These are phyloP conservation scores for Apamea anceps DNA, from an alignment of 2,888 invertebrate species.

Conservation along the genomic window DNA sequence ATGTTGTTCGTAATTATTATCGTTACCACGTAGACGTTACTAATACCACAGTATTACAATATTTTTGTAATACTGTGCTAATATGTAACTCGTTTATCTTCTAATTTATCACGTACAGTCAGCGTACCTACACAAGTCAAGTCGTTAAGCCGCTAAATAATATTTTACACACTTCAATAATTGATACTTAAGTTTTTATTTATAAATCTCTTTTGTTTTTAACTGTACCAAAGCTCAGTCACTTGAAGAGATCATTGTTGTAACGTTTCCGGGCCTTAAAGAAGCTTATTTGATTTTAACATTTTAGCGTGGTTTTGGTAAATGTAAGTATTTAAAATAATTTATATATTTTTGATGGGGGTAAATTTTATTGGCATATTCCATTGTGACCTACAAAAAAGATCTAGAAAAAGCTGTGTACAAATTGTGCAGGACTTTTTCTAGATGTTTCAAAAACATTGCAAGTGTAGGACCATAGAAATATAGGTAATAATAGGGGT, in stretches of 20 bases:
- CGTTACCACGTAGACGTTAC: background rate
- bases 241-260: background rate
- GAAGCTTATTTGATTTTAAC: background rate
- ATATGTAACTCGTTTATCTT: no score
- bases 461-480: background rate
- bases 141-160: background rate
- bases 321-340: background rate
- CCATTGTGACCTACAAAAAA: background rate
- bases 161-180: background rate
- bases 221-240: background rate
- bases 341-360: background rate
- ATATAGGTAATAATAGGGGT: no score
- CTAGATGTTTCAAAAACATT: background rate
- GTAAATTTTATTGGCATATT: background rate
- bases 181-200: background rate
- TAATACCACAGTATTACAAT: no score
- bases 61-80: no score
- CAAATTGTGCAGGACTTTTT: background rate
- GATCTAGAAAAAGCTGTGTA: background rate
- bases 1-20: slow-evolving; percentile 13
- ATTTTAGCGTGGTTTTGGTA: background rate
- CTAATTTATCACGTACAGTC: slow-evolving; percentile 7
- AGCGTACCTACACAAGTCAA: background rate
- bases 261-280: background rate
- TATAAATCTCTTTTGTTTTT: background rate